A percentile compares a stretch with the other conserved stretches of the same genome.
Evolutionary conservation across 2,797 vertebrate genomes (phyloP).

Genomic region (Clarias platycephalus): DNA sequence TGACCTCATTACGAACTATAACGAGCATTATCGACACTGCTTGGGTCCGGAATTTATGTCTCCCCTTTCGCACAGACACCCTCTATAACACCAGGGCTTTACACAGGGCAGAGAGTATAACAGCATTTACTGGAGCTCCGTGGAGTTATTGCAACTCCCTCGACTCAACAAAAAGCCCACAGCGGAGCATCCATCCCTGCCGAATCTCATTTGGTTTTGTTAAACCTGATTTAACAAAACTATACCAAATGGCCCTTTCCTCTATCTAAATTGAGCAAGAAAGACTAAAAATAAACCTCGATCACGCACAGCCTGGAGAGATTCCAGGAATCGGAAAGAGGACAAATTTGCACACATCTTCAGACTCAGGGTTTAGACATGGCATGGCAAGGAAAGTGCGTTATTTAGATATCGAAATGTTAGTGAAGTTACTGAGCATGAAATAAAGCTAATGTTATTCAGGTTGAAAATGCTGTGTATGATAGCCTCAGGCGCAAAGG

Average conservation of each 20-base stretch:
- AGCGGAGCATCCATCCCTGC: slow-evolving; percentile 22
- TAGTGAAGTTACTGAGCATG: slow-evolving; percentile 17
- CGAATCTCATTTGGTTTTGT: slow-evolving; percentile 43
- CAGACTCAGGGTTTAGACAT: slow-evolving; percentile 3
- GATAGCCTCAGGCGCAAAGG: slow-evolving; percentile 13
- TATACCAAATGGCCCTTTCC: slow-evolving; percentile 45
- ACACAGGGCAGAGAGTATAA: slow-evolving; percentile 42
- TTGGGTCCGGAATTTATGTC: slow-evolving; percentile 68
- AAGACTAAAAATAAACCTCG: slow-evolving; percentile 55
- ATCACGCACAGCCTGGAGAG: slow-evolving; percentile 49
- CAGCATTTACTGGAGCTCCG: slow-evolving; percentile 48
- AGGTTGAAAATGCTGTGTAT: slow-evolving; percentile 9
- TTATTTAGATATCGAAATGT: slow-evolving; percentile 3
- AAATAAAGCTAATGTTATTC: slow-evolving; percentile 13
- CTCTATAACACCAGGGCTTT: slow-evolving; percentile 42
- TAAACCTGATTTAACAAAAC: slow-evolving; percentile 49
- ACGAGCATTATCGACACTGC: slow-evolving; percentile 67
- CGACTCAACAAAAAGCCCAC: neutral
- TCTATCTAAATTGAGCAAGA: slow-evolving; percentile 41
- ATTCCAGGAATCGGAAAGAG: slow-evolving; percentile 39
- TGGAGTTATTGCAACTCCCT: slow-evolving; percentile 39
- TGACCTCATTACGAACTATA: slow-evolving; percentile 74
- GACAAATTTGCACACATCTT: slow-evolving; percentile 39
- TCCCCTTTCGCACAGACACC: slow-evolving; percentile 47
- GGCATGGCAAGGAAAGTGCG: neutral